Conservation (phyloP, 2,113 vertebrate species). For the Silurus glanis region DNA sequence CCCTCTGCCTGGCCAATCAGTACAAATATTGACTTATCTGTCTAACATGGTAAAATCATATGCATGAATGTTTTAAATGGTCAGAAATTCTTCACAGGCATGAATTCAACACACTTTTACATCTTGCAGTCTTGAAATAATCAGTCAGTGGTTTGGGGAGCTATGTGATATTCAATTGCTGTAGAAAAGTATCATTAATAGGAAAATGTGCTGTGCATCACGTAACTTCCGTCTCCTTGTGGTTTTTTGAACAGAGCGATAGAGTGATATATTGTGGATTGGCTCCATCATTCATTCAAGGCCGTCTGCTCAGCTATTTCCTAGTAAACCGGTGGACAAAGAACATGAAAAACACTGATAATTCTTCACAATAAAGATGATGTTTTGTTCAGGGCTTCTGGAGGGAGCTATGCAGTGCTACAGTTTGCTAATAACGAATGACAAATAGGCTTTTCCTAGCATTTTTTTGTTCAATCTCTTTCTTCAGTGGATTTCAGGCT, state of each 20-base stretch:
- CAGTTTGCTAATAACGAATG: background rate
- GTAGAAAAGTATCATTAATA: background rate
- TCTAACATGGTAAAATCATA: background rate
- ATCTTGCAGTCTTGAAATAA: background rate
- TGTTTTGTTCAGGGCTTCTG: background rate
- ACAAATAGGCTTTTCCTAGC: background rate
- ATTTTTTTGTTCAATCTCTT: background rate
- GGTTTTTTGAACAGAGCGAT: background rate
- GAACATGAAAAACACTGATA: background rate
- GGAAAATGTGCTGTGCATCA: background rate
- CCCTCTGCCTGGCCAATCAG: too few relatives aligned
- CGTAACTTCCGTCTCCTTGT: background rate
- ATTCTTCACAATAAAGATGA: background rate
- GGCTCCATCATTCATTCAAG: background rate
- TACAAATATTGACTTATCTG: background rate
- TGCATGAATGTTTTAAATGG: background rate
- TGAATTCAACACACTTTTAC: background rate
- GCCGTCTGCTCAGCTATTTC: background rate
- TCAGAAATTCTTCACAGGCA: background rate
- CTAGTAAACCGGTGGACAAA: background rate
- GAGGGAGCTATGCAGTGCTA: background rate
- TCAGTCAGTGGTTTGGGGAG: slow-evolving; percentile 26
- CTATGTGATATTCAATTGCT: slow-evolving; percentile 17
- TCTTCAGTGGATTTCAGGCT: background rate
- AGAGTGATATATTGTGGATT: background rate